Evolutionary conservation across 2,113 vertebrate species (phyloP).

Genomic region (Sterrhoptilus dennistouni): DNA sequence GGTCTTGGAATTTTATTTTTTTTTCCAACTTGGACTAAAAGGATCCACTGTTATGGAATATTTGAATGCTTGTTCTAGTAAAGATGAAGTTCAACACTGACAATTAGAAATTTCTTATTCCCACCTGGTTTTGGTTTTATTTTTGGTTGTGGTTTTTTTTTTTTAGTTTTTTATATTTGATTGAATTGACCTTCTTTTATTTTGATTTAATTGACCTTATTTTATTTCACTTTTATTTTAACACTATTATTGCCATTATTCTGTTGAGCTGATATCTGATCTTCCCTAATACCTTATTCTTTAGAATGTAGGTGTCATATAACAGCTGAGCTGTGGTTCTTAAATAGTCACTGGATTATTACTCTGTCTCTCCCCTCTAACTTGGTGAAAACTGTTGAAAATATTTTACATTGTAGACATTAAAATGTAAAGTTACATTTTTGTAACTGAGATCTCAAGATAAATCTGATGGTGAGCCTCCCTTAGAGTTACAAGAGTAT

Average conservation of each 20-base stretch:
- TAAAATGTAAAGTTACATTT: not conserved
- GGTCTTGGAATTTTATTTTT: not conserved
- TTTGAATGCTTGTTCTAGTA: not conserved
- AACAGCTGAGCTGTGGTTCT: not conserved
- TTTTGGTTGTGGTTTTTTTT: not conserved
- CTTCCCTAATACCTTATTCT: not conserved
- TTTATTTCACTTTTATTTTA: not conserved
- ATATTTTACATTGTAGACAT: not conserved
- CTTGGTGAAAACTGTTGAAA: not conserved
- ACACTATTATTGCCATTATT: not conserved
- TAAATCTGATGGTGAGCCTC: not conserved
- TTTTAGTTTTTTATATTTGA: not conserved
- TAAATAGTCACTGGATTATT: not conserved
- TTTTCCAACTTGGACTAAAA: not conserved
- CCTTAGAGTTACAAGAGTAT: not conserved
- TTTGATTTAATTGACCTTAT: not conserved
- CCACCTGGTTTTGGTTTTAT: accelerated
- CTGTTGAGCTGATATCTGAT: not conserved
- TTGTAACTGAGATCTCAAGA: not conserved
- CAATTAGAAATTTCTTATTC: not conserved
- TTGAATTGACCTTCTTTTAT: not conserved
- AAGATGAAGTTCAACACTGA: not conserved
- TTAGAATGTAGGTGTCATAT: not conserved
- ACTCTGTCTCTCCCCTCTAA: not conserved
- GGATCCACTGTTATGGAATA: not conserved